phyloP scores from a whole-genome alignment of 1,140 invertebrate genomes.

The Oncopeltus fasciatus region DNA sequence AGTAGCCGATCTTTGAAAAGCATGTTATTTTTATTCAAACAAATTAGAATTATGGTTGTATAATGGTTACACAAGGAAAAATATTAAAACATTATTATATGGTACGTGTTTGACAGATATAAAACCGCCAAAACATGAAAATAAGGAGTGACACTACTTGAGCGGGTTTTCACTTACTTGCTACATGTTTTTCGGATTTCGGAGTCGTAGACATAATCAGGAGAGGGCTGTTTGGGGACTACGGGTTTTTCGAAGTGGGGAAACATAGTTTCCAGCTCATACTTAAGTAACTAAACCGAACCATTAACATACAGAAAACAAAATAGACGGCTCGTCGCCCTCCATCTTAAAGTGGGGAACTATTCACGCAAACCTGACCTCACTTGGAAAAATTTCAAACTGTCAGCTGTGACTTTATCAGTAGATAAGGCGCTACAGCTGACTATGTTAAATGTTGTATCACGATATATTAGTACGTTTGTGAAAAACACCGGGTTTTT shows the following conservation, averaged over 20 bases:
- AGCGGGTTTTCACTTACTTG: constrained; percentile 12
- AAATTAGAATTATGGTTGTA: too few species aligned
- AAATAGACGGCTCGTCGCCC: background rate
- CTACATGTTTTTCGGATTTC: constrained; percentile 17
- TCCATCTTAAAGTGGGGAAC: constrained; percentile 4
- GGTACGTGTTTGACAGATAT: background rate
- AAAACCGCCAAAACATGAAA: background rate
- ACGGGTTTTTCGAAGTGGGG: background rate
- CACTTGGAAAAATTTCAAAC: background rate
- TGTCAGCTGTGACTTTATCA: constrained; percentile 6
- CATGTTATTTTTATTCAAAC: too few species aligned
- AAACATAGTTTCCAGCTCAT: background rate
- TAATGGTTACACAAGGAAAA: too few species aligned
- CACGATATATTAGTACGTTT: too few species aligned
- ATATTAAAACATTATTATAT: too few species aligned
- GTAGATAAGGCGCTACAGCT: background rate
- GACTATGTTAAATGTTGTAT: background rate
- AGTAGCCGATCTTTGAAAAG: too few species aligned
- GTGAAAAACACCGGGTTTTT: too few species aligned
- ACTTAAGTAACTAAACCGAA: background rate
- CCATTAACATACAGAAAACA: constrained; percentile 2
- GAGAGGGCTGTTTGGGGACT: background rate
- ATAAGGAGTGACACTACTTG: background rate
- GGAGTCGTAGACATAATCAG: constrained; percentile 13
- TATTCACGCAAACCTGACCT: background rate